Base-by-base conservation (phyloP, 1,140 invertebrate genomes). In the Chrysopa pallens region DNA sequence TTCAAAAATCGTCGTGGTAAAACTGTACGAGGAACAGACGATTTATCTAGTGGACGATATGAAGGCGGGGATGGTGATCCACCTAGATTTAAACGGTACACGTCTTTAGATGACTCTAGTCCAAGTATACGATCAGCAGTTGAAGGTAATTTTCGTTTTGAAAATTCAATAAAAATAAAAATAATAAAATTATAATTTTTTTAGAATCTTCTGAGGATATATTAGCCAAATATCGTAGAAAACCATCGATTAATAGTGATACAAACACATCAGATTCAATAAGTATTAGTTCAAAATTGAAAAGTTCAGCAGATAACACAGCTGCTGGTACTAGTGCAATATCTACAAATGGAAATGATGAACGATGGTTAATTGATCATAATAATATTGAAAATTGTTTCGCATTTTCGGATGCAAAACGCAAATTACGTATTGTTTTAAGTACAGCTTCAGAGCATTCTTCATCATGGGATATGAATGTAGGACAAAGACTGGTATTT, bases 161-260 rank as follows among this genome's bases (percentile, higher is more conserved):
- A 4, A 33, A 33, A 2, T 33, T 11, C n/a, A 7, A 31, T 31
- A 31, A n/a, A 31, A 7, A 31, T 13, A 2, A 14, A 12, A 43
- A 11, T 29, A 40, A 42, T 15, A 7, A 29, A 44, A 17, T 38
- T 15, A 42, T 47, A 38, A 43, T 50, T 43, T 48, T 64, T 59
- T 38, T 49, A 73, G 86, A 89, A 61, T 76, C 74, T 33, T 77
- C 83, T 9, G 91, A 96, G 56, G 91, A 95, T 54, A 96, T 97
- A 53, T 70, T 97, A 48, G 90, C 86, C 17, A 96, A 95, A 57
- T 97, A 97, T 61, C 69, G 91, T 11, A 76, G 83, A 38, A 90
- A 91, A 64, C 70, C 74, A 1, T 78, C 75, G 48, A 66, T 67
- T 17, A 62, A 69, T 14, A 72, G 64, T 43, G 70, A 72, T 46